Percentiles rank a stretch among this genome's conserved stretches.
These are phyloP conservation scores for Panopea generosa DNA, from an alignment of 2,888 invertebrate genomes.

Conservation along the genomic window DNA sequence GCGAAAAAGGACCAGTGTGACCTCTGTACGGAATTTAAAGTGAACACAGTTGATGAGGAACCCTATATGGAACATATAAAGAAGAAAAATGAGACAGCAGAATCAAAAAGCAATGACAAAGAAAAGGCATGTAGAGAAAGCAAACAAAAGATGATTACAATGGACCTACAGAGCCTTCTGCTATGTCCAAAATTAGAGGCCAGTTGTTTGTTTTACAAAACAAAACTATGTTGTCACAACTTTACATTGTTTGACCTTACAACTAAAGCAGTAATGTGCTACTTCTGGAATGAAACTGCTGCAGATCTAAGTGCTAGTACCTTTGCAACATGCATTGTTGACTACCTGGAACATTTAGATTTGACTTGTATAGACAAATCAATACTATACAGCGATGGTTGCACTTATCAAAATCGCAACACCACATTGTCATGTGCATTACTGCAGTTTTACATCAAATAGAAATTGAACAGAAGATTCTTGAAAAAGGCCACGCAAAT, in stretches of 20 bases:
- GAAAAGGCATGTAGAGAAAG: slow-evolving; percentile 24
- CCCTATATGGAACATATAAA: no score
- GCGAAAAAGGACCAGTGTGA: slow-evolving; percentile 23
- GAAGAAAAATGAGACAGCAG: slow-evolving; percentile 28
- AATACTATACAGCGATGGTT: slow-evolving; percentile 18
- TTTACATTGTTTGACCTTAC: slow-evolving; percentile 11
- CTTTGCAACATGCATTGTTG: slow-evolving; percentile 1
- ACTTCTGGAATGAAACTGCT: slow-evolving; percentile 13
- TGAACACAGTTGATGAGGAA: no score
- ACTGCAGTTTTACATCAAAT: slow-evolving; percentile 11
- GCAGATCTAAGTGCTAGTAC: slow-evolving; percentile 10
- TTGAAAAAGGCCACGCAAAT: slow-evolving; percentile 47
- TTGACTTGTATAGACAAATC: background rate
- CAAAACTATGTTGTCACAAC: slow-evolving; percentile 15
- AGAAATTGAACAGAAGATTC: slow-evolving; percentile 30
- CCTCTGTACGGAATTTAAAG: background rate
- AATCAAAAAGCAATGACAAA: slow-evolving; percentile 16
- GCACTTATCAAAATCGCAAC: slow-evolving; percentile 18
- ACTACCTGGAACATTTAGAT: slow-evolving; percentile 2
- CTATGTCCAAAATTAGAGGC: background rate
- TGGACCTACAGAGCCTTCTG: slow-evolving; percentile 28
- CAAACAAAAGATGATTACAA: slow-evolving; percentile 28
- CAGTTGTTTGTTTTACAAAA: slow-evolving; percentile 14
- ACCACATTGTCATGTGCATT: slow-evolving; percentile 30
- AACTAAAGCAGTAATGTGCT: background rate